A percentile compares a stretch with the other conserved stretches of the same genome.
Evolutionary conservation across 2,797 vertebrate species (phyloP).

Genomic region (Gobionotothen gibberifrons): DNA sequence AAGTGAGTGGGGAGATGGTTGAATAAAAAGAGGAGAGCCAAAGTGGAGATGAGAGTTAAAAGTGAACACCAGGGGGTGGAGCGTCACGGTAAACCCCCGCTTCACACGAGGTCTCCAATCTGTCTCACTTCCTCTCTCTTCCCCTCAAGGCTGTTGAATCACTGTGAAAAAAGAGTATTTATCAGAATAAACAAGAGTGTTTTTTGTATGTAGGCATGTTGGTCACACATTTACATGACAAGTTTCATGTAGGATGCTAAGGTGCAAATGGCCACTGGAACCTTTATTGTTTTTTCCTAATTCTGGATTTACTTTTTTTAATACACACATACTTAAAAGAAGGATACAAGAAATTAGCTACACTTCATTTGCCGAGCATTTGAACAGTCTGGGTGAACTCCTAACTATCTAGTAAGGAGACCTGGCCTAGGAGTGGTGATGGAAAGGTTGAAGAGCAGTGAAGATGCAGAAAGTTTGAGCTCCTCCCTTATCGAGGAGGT

Average conservation of each 20-base stretch:
- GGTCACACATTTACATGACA: constrained; percentile 7
- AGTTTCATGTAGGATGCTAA: background rate
- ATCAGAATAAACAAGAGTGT: constrained; percentile 44
- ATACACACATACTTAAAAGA: background rate
- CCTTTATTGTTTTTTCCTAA: background rate
- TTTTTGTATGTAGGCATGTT: constrained; percentile 10
- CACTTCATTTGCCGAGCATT: too few species aligned
- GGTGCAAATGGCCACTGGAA: background rate
- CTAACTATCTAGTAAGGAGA: too few species aligned
- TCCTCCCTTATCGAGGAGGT: too few species aligned
- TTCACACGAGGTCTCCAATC: constrained; percentile 36
- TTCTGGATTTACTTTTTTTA: too few species aligned
- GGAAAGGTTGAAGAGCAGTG: too few species aligned
- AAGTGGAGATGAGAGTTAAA: constrained; percentile 67
- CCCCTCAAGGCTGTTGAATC: constrained; percentile 52
- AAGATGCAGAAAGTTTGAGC: too few species aligned
- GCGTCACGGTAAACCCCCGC: constrained; percentile 48
- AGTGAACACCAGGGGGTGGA: constrained; percentile 67
- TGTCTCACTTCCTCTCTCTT: constrained; percentile 26
- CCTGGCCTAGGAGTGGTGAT: too few species aligned
- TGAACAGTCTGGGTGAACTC: too few species aligned
- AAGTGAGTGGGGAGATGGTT: constrained; percentile 31
- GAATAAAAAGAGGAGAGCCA: constrained; percentile 40
- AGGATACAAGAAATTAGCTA: background rate
- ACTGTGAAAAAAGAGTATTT: constrained; percentile 44